phyloP scores from a whole-genome alignment of 2,113 vertebrate species.

The Oophaga pumilio region DNA sequence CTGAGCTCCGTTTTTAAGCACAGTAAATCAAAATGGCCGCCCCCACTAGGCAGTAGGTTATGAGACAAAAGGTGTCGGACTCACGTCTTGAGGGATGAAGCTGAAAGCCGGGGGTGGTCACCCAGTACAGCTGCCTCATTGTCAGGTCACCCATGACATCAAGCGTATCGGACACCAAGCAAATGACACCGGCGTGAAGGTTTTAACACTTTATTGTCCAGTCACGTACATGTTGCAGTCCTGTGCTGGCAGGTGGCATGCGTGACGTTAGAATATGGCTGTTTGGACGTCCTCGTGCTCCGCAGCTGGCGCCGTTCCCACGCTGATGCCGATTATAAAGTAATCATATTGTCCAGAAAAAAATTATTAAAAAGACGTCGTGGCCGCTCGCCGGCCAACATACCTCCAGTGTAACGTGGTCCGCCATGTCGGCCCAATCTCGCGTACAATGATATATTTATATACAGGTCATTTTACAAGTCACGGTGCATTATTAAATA shows the following conservation, averaged over 20 bases:
- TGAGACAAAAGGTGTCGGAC: neutral
- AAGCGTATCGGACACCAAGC: neutral
- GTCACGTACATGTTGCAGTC: constrained; percentile 13
- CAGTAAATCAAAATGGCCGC: neutral
- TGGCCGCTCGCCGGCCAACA: neutral
- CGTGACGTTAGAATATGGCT: constrained; percentile 27
- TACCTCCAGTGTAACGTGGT: constrained; percentile 28
- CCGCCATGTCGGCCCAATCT: neutral
- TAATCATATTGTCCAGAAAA: neutral
- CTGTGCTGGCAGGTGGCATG: constrained; percentile 43
- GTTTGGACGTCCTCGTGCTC: neutral
- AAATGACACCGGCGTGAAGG: neutral
- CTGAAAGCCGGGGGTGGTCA: too few species aligned
- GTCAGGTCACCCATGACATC: neutral
- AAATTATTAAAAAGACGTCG: constrained; percentile 9
- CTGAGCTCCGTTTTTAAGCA: neutral
- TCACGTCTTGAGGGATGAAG: neutral
- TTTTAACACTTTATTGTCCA: constrained; percentile 48
- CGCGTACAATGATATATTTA: constrained; percentile 14
- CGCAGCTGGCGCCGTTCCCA: neutral
- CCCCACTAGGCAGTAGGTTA: neutral
- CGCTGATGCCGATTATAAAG: neutral
- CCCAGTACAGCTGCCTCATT: neutral
- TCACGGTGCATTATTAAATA: constrained; percentile 19
- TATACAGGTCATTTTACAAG: constrained; percentile 34